Evolutionary conservation across 2,113 vertebrate species (phyloP).

Genomic region (Tenrec ecaudatus): DNA sequence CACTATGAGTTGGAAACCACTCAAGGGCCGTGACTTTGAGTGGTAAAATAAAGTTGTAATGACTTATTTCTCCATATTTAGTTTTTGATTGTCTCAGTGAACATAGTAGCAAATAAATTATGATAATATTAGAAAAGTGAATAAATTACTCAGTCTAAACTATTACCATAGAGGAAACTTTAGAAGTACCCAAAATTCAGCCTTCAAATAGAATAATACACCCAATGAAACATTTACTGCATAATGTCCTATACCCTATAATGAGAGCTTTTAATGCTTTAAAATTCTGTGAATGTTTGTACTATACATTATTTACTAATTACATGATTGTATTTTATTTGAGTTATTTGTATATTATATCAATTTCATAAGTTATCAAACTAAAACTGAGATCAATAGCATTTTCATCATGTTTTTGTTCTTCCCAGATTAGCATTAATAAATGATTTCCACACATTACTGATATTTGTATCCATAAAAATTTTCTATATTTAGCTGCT

Average conservation of each 20-base stretch:
- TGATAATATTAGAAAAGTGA: no score
- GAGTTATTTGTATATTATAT: background rate
- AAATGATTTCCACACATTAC: background rate
- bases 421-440: background rate
- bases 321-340: slow-evolving; percentile 13
- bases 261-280: background rate
- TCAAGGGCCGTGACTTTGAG: no score
- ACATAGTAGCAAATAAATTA: no score
- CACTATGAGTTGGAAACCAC: no score
- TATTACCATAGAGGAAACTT: no score
- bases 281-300: background rate
- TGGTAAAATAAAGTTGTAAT: no score
- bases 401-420: background rate
- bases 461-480: background rate
- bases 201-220: no score
- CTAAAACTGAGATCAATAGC: background rate
- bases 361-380: background rate
- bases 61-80: no score
- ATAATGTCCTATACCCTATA: background rate
- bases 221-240: background rate
- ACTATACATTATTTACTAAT: background rate
- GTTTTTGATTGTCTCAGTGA: no score
- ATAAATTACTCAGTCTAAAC: no score
- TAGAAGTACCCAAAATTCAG: no score
- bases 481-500: background rate